Evolutionary conservation across 2,888 invertebrate genomes (phyloP).

Genomic region (Aradus depressus): DNA sequence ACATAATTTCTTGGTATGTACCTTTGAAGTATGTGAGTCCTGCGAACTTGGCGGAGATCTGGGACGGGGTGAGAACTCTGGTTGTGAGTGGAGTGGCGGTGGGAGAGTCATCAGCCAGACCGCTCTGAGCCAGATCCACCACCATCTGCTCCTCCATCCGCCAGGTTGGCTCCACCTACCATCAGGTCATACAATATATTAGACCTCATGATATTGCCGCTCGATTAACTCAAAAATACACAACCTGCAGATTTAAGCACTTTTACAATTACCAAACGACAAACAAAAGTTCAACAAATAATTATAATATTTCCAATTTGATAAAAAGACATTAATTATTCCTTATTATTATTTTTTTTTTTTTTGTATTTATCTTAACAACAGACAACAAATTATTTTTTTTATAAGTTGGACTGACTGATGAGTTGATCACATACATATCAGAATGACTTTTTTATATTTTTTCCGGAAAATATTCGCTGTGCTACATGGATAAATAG

Average conservation of each 20-base stretch:
- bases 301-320: background rate
- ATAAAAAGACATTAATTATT: background rate
- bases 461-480: no score
- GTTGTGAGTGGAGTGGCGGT: slow-evolving; percentile 22
- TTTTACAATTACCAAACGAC: background rate
- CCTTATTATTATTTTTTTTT: no score
- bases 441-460: no score
- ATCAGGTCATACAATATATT: background rate
- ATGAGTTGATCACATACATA: no score
- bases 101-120: slow-evolving; percentile 19
- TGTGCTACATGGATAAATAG: no score
- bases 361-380: no score
- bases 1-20: no score
- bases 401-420: no score
- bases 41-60: slow-evolving; percentile 23
- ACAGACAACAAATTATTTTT: no score
- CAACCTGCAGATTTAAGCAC: background rate
- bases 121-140: slow-evolving; percentile 12
- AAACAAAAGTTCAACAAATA: background rate
- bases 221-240: background rate
- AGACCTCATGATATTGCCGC: background rate
- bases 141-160: slow-evolving; percentile 25
- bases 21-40: slow-evolving; percentile 27
- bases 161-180: slow-evolving; percentile 15
- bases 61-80: slow-evolving; percentile 16